Evolutionary conservation across 2,113 vertebrate species (phyloP).

Genomic region (Lathamus discolor): DNA sequence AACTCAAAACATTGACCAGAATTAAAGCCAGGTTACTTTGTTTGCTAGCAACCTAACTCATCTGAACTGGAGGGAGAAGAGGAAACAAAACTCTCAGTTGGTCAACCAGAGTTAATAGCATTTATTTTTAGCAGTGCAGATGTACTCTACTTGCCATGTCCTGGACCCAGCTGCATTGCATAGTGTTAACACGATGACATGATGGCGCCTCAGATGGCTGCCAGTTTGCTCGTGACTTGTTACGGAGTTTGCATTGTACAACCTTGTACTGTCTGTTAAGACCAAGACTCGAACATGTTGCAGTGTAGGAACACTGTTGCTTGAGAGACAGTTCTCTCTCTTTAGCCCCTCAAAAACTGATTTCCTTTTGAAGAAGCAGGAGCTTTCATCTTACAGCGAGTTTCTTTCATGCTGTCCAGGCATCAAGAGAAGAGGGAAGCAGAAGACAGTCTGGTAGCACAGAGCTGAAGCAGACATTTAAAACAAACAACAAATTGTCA

Average conservation of each 20-base stretch:
- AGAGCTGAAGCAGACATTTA: background rate
- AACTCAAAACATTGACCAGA: background rate
- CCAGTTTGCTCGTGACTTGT: background rate
- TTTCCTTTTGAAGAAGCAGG: background rate
- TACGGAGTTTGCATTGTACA: background rate
- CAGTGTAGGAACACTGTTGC: background rate
- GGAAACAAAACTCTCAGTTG: background rate
- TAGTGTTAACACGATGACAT: accelerated
- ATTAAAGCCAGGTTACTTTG: background rate
- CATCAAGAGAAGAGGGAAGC: background rate
- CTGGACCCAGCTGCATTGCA: background rate
- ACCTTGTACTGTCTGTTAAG: background rate
- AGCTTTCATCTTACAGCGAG: background rate
- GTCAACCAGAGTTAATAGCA: background rate
- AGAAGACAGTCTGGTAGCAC: background rate
- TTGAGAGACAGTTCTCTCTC: background rate
- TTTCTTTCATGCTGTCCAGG: background rate
- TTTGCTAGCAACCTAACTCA: background rate
- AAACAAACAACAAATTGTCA: background rate
- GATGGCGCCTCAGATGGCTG: background rate
- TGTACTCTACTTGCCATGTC: background rate
- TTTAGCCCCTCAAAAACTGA: background rate
- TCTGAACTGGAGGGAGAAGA: background rate
- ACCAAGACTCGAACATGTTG: background rate
- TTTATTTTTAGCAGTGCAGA: background rate